Evolutionary conservation across 2,113 vertebrate genomes (phyloP).

Genomic region (Coryphaenoides rupestris): DNA sequence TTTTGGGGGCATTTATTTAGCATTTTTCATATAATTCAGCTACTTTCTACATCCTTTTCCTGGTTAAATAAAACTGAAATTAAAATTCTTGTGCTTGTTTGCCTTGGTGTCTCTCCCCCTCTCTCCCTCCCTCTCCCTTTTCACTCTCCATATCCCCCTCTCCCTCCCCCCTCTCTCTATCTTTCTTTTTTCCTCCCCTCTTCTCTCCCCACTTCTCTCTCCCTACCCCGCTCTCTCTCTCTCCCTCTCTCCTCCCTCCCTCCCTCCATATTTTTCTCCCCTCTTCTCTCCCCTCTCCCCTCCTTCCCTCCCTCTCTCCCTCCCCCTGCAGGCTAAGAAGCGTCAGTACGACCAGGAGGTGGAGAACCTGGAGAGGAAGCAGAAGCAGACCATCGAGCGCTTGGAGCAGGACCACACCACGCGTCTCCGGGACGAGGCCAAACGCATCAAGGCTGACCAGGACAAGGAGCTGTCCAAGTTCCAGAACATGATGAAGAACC

Average conservation of each 20-base stretch:
- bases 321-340: slow-evolving; percentile 79
- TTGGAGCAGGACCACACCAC: slow-evolving; percentile 96
- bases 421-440: slow-evolving; percentile 91
- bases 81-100: no score
- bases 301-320: neutral
- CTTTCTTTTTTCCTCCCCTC: no score
- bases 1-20: no score
- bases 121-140: no score
- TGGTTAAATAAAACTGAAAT: no score
- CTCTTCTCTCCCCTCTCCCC: neutral
- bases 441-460: slow-evolving; percentile 95
- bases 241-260: neutral
- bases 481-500: slow-evolving; percentile 93
- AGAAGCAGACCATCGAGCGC: slow-evolving; percentile 97
- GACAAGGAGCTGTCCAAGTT: slow-evolving; percentile 97
- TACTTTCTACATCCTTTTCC: no score
- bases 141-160: no score
- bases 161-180: no score
- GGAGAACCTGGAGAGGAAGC: slow-evolving; percentile 95
- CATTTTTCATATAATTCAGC: no score
- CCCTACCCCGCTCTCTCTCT: neutral
- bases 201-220: no score
- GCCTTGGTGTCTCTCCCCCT: no score
- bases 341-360: slow-evolving; percentile 96
- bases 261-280: neutral